Evolutionary conservation across 2,113 vertebrate species (phyloP), one percentile per base, ranked within the genome.

Genomic region (Leptobrachium ailaonicum): DNA sequence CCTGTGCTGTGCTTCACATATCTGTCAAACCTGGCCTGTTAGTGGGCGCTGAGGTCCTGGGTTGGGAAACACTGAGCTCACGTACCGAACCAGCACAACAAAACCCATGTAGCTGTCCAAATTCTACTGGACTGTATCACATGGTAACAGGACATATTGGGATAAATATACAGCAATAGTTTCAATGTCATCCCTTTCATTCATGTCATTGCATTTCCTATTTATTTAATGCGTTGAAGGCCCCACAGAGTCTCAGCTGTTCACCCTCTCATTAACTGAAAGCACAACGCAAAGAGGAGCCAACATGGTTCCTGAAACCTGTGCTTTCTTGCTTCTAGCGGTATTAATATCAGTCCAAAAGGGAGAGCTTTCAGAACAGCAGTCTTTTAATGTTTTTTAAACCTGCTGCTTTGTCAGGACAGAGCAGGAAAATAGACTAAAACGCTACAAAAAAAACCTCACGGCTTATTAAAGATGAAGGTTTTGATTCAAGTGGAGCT

Each of bases 391-490:
- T 68, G 64, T 74, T 74, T 66, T 32, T 10, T 73, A 62, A 81
- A 81, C 71, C 64, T 41, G 72, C 79, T 62, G 64, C 79, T 81
- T 74, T 81, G 79, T 81, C 75, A 62, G 54, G 54, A 58, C 58
- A 75, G 8, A 81, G 62, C 20, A 69, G 72, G 71, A 62, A 75
- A 74, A 54, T 32, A 81, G 63, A 75, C 66, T 67, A 47, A 66
- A 32, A 73, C 47, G 66, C 71, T 73, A 58, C 70, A 80, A 73
- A 50, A 80, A 73, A 50, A 79, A 67, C 70, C 71, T 44, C 71
- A 41, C 41, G 14, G 71, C 79, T 75, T 75, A 75, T 81, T 81
- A 81, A 69, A 81, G 71, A 81, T 81, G 67, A 81, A 81, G 79
- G 79, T 56, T 8, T 13, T 40, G 42, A 69, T 81, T 74, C 72